phyloP scores from a whole-genome alignment of 2,888 invertebrate species.

The Chrysolina oricalcia region DNA sequence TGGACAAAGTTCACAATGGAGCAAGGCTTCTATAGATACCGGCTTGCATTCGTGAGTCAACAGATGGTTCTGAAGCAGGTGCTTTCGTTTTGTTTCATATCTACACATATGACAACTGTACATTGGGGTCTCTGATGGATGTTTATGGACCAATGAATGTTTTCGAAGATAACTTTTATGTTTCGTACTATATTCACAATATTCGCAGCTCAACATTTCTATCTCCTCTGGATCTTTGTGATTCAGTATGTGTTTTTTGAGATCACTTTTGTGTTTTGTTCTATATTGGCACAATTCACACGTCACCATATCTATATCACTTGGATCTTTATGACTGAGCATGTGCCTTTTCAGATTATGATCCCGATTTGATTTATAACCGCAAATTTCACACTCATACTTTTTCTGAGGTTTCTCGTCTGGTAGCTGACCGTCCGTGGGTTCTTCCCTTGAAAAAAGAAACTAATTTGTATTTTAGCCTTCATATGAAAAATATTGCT shows the following conservation, averaged over 20 bases:
- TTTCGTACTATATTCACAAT: conserved; percentile 12
- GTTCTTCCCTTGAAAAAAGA: background rate
- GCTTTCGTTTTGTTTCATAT: conserved; percentile 8
- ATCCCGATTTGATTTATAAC: conserved; percentile 14
- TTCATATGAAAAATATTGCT: background rate
- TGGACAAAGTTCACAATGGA: background rate
- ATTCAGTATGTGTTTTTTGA: conserved; percentile 8
- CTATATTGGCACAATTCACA: conserved; percentile 18
- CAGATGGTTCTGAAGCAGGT: conserved; percentile 6
- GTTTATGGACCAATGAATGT: conserved; percentile 13
- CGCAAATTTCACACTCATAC: conserved; percentile 7
- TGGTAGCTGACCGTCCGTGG: background rate
- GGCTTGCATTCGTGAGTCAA: conserved; percentile 14
- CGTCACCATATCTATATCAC: conserved; percentile 5
- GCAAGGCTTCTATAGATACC: background rate
- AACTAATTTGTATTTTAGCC: background rate
- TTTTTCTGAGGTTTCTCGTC: conserved; percentile 7
- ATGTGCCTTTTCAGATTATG: conserved; percentile 21
- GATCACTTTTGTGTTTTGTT: background rate
- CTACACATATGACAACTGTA: background rate
- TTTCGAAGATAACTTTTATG: background rate
- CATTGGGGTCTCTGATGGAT: background rate
- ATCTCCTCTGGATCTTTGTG: conserved; percentile 19
- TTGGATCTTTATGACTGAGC: conserved; percentile 15
- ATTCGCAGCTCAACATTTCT: conserved; percentile 8